Conservation (phyloP, 2,113 vertebrate species). For the Dipodomys merriami region DNA sequence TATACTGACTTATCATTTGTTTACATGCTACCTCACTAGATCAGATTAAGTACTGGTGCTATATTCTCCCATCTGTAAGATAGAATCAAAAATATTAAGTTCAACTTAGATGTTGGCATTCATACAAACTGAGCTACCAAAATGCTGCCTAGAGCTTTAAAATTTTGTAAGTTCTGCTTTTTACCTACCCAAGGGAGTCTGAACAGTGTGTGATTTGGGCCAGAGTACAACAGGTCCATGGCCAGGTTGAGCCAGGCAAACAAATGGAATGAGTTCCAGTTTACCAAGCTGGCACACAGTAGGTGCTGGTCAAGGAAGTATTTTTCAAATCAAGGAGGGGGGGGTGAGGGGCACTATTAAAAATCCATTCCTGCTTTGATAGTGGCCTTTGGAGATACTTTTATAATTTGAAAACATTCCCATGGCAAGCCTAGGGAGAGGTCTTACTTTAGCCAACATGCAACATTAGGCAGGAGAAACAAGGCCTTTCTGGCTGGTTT, state of each 20-base stretch:
- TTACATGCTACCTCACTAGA: constrained; percentile 23
- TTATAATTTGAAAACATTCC: constrained; percentile 71
- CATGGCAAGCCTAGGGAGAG: constrained; percentile 59
- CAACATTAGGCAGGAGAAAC: constrained; percentile 69
- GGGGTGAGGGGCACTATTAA: constrained; percentile 21
- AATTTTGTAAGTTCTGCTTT: not conserved
- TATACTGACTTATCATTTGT: constrained; percentile 25
- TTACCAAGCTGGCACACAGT: constrained; percentile 64
- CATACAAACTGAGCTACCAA: not conserved
- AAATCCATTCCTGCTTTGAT: constrained; percentile 71
- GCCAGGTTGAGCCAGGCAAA: constrained; percentile 57
- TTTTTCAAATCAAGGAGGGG: constrained; percentile 67
- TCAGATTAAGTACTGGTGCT: not conserved
- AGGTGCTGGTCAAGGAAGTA: constrained; percentile 55
- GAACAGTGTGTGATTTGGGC: not conserved
- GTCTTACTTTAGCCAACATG: constrained; percentile 62
- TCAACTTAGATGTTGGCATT: not conserved
- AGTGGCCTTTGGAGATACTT: constrained; percentile 65
- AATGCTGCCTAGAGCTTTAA: constrained; percentile 12
- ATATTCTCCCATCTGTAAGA: constrained; percentile 37
- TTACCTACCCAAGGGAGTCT: not conserved
- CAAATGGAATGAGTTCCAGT: constrained; percentile 52
- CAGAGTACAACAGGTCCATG: constrained; percentile 8
- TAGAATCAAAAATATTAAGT: constrained; percentile 15
- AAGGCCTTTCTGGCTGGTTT: constrained; percentile 69